Conservation (phyloP, 2,113 vertebrate species). For the Panthera leo region DNA sequence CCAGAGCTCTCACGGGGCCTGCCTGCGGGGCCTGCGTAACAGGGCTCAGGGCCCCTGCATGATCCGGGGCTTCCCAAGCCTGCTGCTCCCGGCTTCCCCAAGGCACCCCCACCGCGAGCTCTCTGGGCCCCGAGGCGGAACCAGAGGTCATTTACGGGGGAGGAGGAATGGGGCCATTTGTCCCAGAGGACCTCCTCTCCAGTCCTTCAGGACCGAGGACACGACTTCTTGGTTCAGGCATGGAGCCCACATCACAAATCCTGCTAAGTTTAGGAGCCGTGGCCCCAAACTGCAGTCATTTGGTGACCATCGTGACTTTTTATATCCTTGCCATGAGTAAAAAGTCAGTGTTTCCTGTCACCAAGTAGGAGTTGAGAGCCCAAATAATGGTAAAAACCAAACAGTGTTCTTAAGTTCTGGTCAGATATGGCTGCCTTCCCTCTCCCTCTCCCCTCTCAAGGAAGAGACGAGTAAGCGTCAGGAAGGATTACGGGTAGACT, state of each 20-base stretch:
- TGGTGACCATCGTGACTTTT: background rate
- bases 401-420: background rate
- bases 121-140: background rate
- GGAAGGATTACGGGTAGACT: accelerated
- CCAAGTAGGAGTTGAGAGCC: background rate
- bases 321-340: background rate
- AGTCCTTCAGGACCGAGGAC: background rate
- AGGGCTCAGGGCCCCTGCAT: accelerated
- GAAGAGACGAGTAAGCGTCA: too few relatives aligned
- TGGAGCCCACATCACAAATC: background rate
- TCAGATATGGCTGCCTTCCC: background rate
- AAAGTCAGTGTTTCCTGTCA: background rate
- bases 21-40: background rate
- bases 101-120: accelerated
- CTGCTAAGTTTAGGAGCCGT: accelerated
- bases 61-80: background rate
- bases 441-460: background rate
- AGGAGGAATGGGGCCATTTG: background rate
- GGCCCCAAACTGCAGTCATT: background rate
- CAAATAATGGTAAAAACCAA: background rate
- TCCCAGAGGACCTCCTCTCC: background rate
- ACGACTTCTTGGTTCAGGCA: background rate
- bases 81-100: background rate
- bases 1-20: too few relatives aligned
- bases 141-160: accelerated